These are phyloP conservation scores for Formica selysi DNA, from an alignment of 1,140 invertebrate species.

Conservation along the genomic window DNA sequence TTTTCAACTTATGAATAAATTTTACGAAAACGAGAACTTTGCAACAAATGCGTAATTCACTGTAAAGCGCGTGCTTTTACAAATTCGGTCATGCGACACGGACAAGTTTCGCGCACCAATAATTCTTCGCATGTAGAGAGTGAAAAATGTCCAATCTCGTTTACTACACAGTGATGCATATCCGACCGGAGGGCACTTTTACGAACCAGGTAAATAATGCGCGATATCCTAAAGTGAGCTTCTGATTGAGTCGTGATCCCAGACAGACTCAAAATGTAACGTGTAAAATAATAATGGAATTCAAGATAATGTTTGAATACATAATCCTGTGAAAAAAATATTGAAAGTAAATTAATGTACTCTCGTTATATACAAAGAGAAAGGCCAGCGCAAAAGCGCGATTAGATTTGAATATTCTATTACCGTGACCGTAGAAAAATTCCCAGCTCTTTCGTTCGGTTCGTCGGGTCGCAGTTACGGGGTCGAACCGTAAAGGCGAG, in stretches of 20 bases:
- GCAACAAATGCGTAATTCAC: neutral
- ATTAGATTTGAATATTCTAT: conserved; percentile 33
- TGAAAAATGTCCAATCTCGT: conserved; percentile 33
- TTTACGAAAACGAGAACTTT: neutral
- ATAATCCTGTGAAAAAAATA: neutral
- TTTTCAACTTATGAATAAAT: conserved; percentile 23
- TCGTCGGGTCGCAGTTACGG: neutral
- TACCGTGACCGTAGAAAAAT: conserved; percentile 13
- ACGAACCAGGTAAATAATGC: conserved; percentile 28
- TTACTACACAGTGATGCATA: neutral
- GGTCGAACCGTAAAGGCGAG: conserved; percentile 18
- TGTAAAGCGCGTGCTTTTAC: neutral
- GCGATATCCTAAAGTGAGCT: conserved; percentile 11
- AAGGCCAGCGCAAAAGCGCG: neutral
- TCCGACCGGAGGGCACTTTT: neutral
- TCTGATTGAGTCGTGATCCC: conserved; percentile 30
- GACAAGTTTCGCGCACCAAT: conserved; percentile 21
- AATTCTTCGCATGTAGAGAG: conserved; percentile 21
- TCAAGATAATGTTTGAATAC: conserved; percentile 1
- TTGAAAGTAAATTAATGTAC: neutral
- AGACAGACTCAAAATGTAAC: conserved; percentile 17
- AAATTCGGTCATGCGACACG: conserved; percentile 49
- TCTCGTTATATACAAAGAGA: neutral
- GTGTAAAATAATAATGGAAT: neutral
- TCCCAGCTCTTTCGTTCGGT: conserved; percentile 30